Conservation (phyloP, 1,140 invertebrate genomes). For the Drosophila willistoni region DNA sequence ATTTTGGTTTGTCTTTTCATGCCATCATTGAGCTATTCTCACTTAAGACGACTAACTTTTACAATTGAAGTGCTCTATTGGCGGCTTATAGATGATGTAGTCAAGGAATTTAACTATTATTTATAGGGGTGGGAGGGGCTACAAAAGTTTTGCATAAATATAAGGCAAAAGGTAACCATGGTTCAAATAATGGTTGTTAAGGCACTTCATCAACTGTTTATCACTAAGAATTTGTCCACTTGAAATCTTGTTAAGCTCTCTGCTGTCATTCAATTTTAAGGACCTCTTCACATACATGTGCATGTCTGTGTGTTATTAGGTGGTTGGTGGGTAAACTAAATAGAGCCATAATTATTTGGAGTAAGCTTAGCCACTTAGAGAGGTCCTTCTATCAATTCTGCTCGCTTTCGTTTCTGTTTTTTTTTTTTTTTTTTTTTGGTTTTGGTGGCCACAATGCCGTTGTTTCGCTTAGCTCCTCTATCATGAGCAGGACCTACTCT, state of each 20-base stretch:
- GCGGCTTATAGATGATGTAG: no score
- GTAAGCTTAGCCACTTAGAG: conserved; percentile 13
- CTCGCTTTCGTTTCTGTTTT: neutral
- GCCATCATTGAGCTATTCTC: no score
- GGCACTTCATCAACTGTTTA: conserved; percentile 5
- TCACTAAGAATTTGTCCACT: conserved; percentile 8
- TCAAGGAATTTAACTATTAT: no score
- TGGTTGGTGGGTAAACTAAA: conserved; percentile 7
- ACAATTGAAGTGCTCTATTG: no score
- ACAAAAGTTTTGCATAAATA: no score
- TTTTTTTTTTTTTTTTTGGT: neutral
- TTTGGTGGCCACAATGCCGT: neutral
- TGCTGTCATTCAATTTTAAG: conserved; percentile 11
- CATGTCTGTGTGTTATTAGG: neutral
- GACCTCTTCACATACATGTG: neutral
- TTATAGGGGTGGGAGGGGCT: no score
- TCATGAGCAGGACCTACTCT: conserved; percentile 3
- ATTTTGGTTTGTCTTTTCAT: no score
- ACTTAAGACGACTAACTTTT: no score
- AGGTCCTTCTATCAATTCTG: conserved; percentile 7
- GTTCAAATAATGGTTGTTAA: neutral
- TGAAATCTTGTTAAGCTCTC: conserved; percentile 11
- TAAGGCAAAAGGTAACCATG: conserved; percentile 16
- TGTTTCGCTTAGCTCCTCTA: neutral
- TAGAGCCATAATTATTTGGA: conserved; percentile 18